A percentile compares a stretch with the other conserved stretches of the same genome.
These are phyloP conservation scores for Theodoxus fluviatilis DNA, from an alignment of 2,888 invertebrate species.

Conservation along the genomic window DNA sequence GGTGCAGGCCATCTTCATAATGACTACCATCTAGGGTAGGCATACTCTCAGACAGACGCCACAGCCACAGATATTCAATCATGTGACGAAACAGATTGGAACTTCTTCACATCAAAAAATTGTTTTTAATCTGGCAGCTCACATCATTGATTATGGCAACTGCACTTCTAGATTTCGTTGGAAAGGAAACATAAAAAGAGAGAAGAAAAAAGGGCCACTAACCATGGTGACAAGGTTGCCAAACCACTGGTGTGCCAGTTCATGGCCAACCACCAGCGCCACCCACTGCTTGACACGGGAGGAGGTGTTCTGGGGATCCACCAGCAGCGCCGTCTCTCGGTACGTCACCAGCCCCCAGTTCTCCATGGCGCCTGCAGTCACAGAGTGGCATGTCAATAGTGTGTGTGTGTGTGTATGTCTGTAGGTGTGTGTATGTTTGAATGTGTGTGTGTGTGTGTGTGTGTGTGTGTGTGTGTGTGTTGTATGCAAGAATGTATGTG, in stretches of 20 bases:
- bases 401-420: not conserved
- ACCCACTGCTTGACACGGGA: conserved; percentile 68
- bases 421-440: not conserved
- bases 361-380: conserved; percentile 84
- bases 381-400: not conserved
- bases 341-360: conserved; percentile 98
- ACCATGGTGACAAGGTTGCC: conserved; percentile 96
- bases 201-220: conserved; percentile 24
- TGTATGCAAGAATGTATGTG: too few species aligned
- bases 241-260: conserved; percentile 98
- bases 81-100: too few species aligned
- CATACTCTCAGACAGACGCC: too few species aligned
- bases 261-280: conserved; percentile 83
- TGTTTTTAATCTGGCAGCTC: too few species aligned
- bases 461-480: not conserved
- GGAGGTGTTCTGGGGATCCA: conserved; percentile 89
- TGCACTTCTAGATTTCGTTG: too few species aligned
- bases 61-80: too few species aligned
- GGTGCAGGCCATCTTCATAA: too few species aligned
- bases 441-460: not conserved
- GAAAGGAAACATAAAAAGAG: not conserved
- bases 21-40: too few species aligned
- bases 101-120: too few species aligned
- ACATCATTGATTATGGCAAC: too few species aligned
- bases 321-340: conserved; percentile 87